phyloP scores from a whole-genome alignment of 1,140 invertebrate species.

The Nylanderia fulva region DNA sequence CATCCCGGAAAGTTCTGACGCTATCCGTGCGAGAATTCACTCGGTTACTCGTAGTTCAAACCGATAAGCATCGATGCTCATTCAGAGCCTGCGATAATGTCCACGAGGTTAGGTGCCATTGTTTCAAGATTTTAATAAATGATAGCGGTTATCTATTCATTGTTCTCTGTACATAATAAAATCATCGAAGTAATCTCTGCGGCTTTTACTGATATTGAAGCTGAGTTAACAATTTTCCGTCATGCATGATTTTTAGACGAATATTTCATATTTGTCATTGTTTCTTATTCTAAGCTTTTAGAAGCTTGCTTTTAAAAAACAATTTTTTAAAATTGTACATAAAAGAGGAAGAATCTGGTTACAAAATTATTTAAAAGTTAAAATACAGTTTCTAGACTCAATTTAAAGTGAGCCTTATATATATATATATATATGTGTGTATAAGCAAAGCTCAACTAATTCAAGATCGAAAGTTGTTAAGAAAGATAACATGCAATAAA shows the following conservation, averaged over 20 bases:
- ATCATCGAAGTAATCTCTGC: conserved; percentile 60
- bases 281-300: no score
- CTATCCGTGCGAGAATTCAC: conserved; percentile 73
- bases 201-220: not conserved
- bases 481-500: no score
- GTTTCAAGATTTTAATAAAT: conserved; percentile 64
- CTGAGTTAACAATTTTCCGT: conserved; percentile 17
- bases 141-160: conserved; percentile 74
- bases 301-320: no score
- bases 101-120: conserved; percentile 64
- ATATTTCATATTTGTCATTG: not conserved
- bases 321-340: not conserved
- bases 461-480: not conserved
- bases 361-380: conserved; percentile 9
- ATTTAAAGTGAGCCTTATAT: not conserved
- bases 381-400: not conserved
- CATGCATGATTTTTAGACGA: not conserved
- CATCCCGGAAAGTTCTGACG: conserved; percentile 71
- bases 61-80: conserved; percentile 74
- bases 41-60: conserved; percentile 64
- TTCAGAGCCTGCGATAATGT: conserved; percentile 73
- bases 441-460: not conserved
- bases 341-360: not conserved
- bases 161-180: conserved; percentile 80
- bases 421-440: not conserved